Base-by-base conservation (phyloP, 2,888 invertebrate genomes). In the Anticlea derivata region DNA sequence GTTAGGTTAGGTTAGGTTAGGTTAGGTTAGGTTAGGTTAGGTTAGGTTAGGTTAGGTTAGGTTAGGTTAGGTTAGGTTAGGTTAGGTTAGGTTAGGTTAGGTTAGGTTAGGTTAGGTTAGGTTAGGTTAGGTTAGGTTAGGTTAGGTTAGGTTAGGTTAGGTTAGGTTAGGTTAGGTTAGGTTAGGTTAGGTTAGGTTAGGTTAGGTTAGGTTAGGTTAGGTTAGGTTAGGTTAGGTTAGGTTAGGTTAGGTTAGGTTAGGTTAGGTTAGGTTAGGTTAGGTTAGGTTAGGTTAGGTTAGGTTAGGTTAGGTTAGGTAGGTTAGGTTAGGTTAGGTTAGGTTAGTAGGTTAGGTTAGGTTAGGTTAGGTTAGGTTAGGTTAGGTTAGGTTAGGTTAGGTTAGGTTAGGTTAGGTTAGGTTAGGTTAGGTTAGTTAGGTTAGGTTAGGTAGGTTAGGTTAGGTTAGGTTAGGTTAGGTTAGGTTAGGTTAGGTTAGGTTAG, bases 401-500 rank as follows among this genome's bases (percentile, higher is more conserved):
- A 47, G 47, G 47, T 47, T 47, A 47, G 47, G 46, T 46, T 47
- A 47, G 47, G 47, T 47, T 47, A 47, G 47, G 47, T 47, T 47
- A 45, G 45, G 45, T 45, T 45, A 45, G 45, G 47, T 47, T 37
- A 37, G 35, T n/a, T n/a, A n/a, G n/a, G 35, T 37, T 37, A 37
- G 35, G 35, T 37, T 37, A n/a, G n/a, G n/a, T n/a, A n/a, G n/a
- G n/a, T n/a, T n/a, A n/a, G n/a, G n/a, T n/a, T n/a, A n/a, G n/a
- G n/a, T n/a, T n/a, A 38, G 55, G 48, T 58, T 24, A 46, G 51
- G 55, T 55, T 52, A 22, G 34, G 29, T 24, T 24, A 24, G 24
- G 24, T 24, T 24, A 24, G 24, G 24, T 24, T 12, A 8, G 20
- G 8, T n/a, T 20, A 35, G 35, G 10, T 8, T 20, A 20, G 17